These are phyloP conservation scores for Myanophis thanlyinensis DNA, from an alignment of 2,113 vertebrate genomes.

Conservation along the genomic window DNA sequence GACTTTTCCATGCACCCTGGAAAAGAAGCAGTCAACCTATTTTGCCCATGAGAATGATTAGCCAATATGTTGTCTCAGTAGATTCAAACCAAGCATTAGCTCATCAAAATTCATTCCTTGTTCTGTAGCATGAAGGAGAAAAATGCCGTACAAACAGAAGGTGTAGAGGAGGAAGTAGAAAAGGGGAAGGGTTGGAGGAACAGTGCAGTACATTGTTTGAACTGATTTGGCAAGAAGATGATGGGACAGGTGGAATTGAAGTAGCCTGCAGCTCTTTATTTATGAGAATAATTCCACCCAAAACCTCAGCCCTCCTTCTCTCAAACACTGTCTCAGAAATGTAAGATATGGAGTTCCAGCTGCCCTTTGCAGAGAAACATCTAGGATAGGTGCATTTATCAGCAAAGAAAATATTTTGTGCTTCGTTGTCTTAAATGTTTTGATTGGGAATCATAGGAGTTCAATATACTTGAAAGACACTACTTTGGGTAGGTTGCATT, in stretches of 20 bases:
- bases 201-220: accelerated
- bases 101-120: constrained; percentile 19
- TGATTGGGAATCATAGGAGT: not conserved
- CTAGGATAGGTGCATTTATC: not conserved
- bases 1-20: not conserved
- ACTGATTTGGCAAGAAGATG: not conserved
- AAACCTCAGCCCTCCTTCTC: not conserved
- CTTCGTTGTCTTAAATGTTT: not conserved
- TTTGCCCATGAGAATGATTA: constrained; percentile 3
- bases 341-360: not conserved
- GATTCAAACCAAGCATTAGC: not conserved
- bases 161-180: not conserved
- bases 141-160: constrained; percentile 17
- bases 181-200: not conserved
- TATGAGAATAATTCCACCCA: not conserved
- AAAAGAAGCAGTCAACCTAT: constrained; percentile 7
- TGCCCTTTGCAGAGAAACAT: not conserved
- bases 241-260: not conserved
- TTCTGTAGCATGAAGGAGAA: constrained; percentile 28
- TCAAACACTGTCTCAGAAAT: not conserved
- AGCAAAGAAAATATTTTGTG: not conserved
- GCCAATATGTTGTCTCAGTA: not conserved
- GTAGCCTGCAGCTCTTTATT: not conserved
- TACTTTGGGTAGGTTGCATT: not conserved
- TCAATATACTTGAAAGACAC: too few species aligned